Evolutionary conservation across 1,140 invertebrate species (phyloP), one percentile per base, ranked within the genome.

Genomic region (Drosophila parvula): DNA sequence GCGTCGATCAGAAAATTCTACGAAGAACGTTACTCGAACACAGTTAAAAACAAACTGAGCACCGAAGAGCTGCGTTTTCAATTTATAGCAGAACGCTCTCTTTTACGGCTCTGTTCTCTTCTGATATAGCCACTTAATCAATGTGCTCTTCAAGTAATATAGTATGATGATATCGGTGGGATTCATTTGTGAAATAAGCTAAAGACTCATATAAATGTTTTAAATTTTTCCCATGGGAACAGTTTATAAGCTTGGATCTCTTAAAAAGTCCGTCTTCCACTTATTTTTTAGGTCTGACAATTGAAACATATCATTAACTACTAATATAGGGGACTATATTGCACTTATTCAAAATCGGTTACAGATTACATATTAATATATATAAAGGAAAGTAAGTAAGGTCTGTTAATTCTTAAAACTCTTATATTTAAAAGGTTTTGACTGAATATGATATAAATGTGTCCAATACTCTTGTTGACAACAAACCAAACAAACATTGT

Each of bases 1-100:
- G 22, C 32, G 16, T 14, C 7, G 28, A 44, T 16, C 10, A 0
- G 4, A 18, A 44, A 44, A 43, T 53, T 12, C 40, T 9, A 0
- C 5, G 2, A 45, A 14, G 40, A 45, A 70, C 45, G 36, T 63
- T 67, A 36, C 22, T 28, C 14, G 28, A 74, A 55, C 43, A 47
- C 27, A 38, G 62, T 73, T 30, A 68, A 50, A 47, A 53, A 30
- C 50, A 3, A 40, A 41, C 38, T 60, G 40, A 12, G 16, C 8
- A 8, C 6, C 6, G 12, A 36, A 34, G 30, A 36, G 61, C 22
- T 10, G 9, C 1, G 34, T 6, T 40, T 16, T 5, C 5, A 2
- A 36, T 36, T 34, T 69, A 51, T 34, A 34, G 18, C 1, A 7
- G 2, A 14, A 12, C 1, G 0, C 51, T 22, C 51, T 38, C 34